Base-by-base conservation (phyloP, 2,797 vertebrate genomes). In the Rhinatrema bivittatum region DNA sequence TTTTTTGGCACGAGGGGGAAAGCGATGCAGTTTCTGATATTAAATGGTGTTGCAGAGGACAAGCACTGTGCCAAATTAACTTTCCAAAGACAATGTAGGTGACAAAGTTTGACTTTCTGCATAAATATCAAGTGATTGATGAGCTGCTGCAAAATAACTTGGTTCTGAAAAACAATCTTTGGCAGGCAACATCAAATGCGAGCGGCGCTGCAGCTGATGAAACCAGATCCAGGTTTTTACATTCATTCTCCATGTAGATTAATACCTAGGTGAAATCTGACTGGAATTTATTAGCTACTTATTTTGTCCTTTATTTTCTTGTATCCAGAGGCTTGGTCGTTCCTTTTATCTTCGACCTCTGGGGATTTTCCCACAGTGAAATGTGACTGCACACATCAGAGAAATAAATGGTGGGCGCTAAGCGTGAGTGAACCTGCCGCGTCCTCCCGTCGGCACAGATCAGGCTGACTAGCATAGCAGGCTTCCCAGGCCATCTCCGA, bases 21-120 rank as follows among this genome's bases (percentile, higher is more conserved):
- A 45, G 35, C 72, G 34, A 33, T 29, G 50, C 29, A 68, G 55
- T 66, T 54, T 63, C 50, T 72, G 53, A 69, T 70, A 72, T 65
- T 67, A 69, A 71, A 41, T 50, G 46, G 15, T 47, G 33, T 48
- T 65, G 55, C 40, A 63, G 53, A 62, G 48, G 17, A 4, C 60
- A 56, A 51, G 65, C 54, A 55, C 52, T 67, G 72, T 70, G 62
- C 70, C 68, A 76, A 76, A 70, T 74, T 70, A 68, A 72, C 56
- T 70, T 78, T 71, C n/a, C 68, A 79, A 74, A 81, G 66, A 63
- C 50, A 45, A 1, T 50, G 36, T 53, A 62, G 53, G 54, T 75
- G 71, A 65, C 56, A 39, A 65, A 72, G 48, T 62, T 65, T 67
- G 56, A 62, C 60, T 65, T 68, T 59, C 45, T 67, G 50, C 24